Percentiles rank a stretch among this genome's conserved stretches.
Conservation (phyloP, 2,888 invertebrate genomes). For the Drosophila limbata region DNA sequence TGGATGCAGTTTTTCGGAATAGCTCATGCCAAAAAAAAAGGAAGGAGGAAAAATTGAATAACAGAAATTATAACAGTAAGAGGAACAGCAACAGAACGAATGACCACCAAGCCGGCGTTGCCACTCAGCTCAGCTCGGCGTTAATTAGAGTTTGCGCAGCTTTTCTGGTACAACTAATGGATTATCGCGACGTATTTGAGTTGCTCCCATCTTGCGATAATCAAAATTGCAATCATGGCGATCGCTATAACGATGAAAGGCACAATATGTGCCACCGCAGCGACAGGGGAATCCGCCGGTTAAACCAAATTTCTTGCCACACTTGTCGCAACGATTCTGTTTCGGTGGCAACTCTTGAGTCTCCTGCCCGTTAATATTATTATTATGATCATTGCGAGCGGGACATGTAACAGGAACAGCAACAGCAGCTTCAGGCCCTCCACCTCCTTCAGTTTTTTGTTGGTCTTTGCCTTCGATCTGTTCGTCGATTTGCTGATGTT, state of each 20-base stretch:
- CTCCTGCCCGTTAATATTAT: slow-evolving; percentile 11
- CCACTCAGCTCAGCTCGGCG: not conserved
- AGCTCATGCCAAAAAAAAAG: slow-evolving; percentile 25
- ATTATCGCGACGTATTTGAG: slow-evolving; percentile 67
- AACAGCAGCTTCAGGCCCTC: not conserved
- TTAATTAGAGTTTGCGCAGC: slow-evolving; percentile 50
- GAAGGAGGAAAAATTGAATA: slow-evolving; percentile 5
- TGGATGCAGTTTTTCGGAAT: slow-evolving; percentile 1
- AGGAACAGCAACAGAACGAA: slow-evolving; percentile 19
- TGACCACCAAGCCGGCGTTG: slow-evolving; percentile 1
- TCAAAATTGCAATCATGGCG: slow-evolving; percentile 68
- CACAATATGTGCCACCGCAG: slow-evolving; percentile 62
- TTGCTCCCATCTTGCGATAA: slow-evolving; percentile 66
- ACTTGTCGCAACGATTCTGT: slow-evolving; percentile 62
- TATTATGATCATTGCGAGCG: not conserved
- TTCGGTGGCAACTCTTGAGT: slow-evolving; percentile 14
- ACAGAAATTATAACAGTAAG: slow-evolving; percentile 34
- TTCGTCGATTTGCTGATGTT: slow-evolving; percentile 7
- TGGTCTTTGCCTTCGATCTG: slow-evolving; percentile 7
- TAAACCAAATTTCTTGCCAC: slow-evolving; percentile 67
- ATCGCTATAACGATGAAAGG: slow-evolving; percentile 67
- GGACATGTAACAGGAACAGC: not conserved
- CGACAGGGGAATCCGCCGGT: slow-evolving; percentile 64
- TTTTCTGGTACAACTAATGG: slow-evolving; percentile 53
- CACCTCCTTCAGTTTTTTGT: slow-evolving; percentile 8